Conservation (phyloP, 2,797 vertebrate species). For the Nyctalus aviator region DNA sequence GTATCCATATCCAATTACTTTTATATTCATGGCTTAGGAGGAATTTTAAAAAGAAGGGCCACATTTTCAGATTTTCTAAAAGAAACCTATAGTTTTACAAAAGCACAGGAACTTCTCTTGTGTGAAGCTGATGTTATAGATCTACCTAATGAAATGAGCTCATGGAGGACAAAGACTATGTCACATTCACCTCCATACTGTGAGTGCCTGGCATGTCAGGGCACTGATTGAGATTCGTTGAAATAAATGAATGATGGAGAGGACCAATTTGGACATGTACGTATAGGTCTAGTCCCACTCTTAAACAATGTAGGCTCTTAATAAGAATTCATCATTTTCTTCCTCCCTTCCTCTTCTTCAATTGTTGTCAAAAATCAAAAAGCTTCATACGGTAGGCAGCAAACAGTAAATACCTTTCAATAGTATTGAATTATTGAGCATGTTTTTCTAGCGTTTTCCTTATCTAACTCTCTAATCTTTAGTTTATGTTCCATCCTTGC, state of each 20-base stretch:
- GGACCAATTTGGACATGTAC: neutral
- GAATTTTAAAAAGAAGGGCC: neutral
- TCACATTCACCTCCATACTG: neutral
- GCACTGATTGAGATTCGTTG: neutral
- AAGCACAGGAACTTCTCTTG: neutral
- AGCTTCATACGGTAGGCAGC: neutral
- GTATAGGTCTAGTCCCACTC: neutral
- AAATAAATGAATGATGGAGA: neutral
- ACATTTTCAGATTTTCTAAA: slow-evolving; percentile 45
- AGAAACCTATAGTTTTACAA: slow-evolving; percentile 37
- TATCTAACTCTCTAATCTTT: neutral
- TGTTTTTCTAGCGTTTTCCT: neutral
- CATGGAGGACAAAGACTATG: neutral
- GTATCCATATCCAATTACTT: neutral
- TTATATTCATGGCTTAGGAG: neutral
- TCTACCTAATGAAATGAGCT: neutral
- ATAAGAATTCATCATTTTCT: neutral
- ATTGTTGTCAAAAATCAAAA: neutral
- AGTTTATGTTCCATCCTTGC: neutral
- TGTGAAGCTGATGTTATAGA: neutral
- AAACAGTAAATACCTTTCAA: slow-evolving; percentile 10
- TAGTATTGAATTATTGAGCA: neutral
- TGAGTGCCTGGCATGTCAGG: neutral
- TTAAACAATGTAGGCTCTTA: neutral
- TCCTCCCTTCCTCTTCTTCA: neutral